Evolutionary conservation across 1,140 invertebrate genomes (phyloP).

Genomic region (Apis dorsata): DNA sequence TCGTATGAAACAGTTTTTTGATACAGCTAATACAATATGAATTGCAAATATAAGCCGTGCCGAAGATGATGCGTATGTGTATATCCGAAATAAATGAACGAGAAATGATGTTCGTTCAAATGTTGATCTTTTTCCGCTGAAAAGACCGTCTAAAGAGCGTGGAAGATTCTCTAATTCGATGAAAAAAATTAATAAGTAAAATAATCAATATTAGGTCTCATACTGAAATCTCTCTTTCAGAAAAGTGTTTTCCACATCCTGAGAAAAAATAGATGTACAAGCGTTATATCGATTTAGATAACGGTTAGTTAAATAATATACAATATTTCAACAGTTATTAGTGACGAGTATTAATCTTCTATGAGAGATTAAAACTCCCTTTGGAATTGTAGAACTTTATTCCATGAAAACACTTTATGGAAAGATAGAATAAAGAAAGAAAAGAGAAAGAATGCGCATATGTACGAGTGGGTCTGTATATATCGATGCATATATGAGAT

Average conservation of each 20-base stretch:
- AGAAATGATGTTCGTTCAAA: background rate
- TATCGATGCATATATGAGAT: constrained; percentile 10
- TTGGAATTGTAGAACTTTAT: constrained; percentile 20
- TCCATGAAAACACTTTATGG: constrained; percentile 28
- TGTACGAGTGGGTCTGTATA: background rate
- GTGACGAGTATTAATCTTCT: constrained; percentile 2
- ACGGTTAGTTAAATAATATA: constrained; percentile 29
- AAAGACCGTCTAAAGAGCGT: constrained; percentile 4
- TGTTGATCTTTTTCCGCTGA: background rate
- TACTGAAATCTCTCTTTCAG: constrained; percentile 16
- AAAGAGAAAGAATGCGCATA: constrained; percentile 8
- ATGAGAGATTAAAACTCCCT: background rate
- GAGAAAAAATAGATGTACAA: constrained; percentile 9
- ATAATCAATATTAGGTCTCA: constrained; percentile 7
- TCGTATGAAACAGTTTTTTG: constrained; percentile 50
- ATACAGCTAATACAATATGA: constrained; percentile 40
- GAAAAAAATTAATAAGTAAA: background rate
- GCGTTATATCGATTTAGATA: constrained; percentile 30
- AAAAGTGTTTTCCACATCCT: constrained; percentile 28
- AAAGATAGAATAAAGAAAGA: constrained; percentile 7
- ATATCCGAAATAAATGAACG: background rate
- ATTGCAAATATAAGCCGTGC: constrained; percentile 25
- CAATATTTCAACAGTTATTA: constrained; percentile 23
- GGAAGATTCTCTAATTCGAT: background rate
- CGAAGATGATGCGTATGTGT: constrained; percentile 11